These are phyloP conservation scores for Leptogaster cylindrica DNA, from an alignment of 2,888 invertebrate genomes.

Conservation along the genomic window DNA sequence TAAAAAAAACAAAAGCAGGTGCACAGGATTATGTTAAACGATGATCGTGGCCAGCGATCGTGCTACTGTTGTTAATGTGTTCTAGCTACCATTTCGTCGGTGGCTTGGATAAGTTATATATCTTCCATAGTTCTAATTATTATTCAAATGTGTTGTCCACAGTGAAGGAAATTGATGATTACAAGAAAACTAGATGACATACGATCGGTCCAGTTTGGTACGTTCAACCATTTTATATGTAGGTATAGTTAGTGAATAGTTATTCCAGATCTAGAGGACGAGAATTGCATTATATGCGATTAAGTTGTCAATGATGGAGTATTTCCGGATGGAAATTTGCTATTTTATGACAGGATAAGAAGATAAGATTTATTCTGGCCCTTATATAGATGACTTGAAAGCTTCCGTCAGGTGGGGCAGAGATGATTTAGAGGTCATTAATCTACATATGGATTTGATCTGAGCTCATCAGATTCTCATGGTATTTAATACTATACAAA, in stretches of 20 bases:
- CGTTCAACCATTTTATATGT: slow-evolving; percentile 22
- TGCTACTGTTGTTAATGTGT: slow-evolving; percentile 33
- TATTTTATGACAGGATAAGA: slow-evolving; percentile 13
- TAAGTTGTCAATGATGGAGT: slow-evolving; percentile 36
- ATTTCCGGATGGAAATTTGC: slow-evolving; percentile 26
- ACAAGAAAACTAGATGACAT: slow-evolving; percentile 12
- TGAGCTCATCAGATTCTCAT: too few species aligned
- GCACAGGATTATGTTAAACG: slow-evolving; percentile 36
- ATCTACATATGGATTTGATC: too few species aligned
- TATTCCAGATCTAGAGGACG: slow-evolving; percentile 8
- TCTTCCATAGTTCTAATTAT: slow-evolving; percentile 24
- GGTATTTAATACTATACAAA: too few species aligned
- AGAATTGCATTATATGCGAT: slow-evolving; percentile 22
- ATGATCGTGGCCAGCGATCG: slow-evolving; percentile 34
- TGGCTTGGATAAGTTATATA: background rate
- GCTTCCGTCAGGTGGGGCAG: too few species aligned
- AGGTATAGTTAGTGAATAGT: background rate
- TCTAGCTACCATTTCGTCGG: slow-evolving; percentile 19
- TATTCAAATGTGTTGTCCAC: slow-evolving; percentile 11
- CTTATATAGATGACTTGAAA: too few species aligned
- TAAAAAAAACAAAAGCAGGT: slow-evolving; percentile 34
- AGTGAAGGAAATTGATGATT: slow-evolving; percentile 33
- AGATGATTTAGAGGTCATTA: too few species aligned
- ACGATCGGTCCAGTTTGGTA: slow-evolving; percentile 27
- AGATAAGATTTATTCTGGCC: background rate